Base-by-base conservation (phyloP, 1,140 invertebrate species). In the Pinna nobilis region DNA sequence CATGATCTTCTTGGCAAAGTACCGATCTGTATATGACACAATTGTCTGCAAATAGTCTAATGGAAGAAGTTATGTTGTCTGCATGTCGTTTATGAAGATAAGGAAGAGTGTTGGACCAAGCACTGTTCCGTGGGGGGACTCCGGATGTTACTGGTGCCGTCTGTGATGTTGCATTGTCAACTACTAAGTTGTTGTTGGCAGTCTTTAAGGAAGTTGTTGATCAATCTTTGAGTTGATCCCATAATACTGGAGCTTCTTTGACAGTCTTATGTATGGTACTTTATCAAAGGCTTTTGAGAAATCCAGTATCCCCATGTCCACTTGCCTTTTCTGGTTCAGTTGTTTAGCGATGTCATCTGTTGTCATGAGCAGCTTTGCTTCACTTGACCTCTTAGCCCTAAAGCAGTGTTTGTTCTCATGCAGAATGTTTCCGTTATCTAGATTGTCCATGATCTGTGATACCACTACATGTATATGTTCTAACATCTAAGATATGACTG, bases 221-320 rank as follows among this genome's bases (percentile, higher is more conserved):
- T 63, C 61, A 63, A 71, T 23, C 32, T 44, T 25, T 18, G 47
- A 6, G 69, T 55, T 23, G 18, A 68, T 69, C 2, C 61, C 41
- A 23, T 70, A 76, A 7, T 76, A 65, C 9, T 63, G n/a, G 18
- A 72, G 57, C 59, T 77, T 68, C 0, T 41, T 18, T 20, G 39
- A 57, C 7, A 72, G 61, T 18, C 67, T 13, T 11, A 15, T 30
- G 47, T 72, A 37, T 9, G 69, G 57, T 33, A 79, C 69, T 51
- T 74, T 78, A 39, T 73, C 74, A 41, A 72, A 79, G 9, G 69
- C 77, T 59, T 76, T 79, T 23, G 66, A 55, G 49, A 69, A 79
- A 37, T 79, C 77, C 23, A 76, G 30, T 23, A 75, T 44, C 13
- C 15, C 28, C 23, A 59, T 55, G 35, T 74, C 65, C 5, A 68